Conservation (phyloP, 2,113 vertebrate genomes). For the Marmota monax region DNA sequence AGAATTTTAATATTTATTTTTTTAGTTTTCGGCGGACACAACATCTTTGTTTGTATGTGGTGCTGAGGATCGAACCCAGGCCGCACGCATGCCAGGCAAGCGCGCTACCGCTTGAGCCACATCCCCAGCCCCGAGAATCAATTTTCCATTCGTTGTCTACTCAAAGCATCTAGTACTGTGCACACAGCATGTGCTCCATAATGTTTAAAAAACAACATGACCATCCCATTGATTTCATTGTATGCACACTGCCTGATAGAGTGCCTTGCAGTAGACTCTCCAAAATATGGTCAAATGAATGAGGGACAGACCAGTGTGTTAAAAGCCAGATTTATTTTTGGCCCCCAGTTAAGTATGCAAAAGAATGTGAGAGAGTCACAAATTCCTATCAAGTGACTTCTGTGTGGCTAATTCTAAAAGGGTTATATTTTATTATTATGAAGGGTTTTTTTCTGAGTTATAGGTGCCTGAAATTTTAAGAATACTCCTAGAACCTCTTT, state of each 20-base stretch:
- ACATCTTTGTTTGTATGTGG: too few species aligned
- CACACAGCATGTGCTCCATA: background rate
- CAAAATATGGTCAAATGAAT: background rate
- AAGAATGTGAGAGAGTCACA: constrained; percentile 11
- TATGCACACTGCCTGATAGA: background rate
- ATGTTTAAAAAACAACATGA: background rate
- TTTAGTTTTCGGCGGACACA: too few species aligned
- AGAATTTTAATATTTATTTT: too few species aligned
- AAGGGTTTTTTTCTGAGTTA: background rate
- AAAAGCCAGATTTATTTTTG: background rate
- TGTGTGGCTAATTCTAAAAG: background rate
- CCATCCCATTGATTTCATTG: background rate
- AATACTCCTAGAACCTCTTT: background rate
- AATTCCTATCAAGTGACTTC: constrained; percentile 9
- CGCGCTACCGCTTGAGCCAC: too few species aligned
- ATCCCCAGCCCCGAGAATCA: background rate
- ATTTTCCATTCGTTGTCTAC: background rate
- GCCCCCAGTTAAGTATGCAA: background rate
- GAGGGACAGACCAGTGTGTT: background rate
- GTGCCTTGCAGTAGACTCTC: background rate
- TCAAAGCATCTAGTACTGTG: background rate
- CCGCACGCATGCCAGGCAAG: too few species aligned
- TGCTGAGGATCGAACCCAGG: too few species aligned
- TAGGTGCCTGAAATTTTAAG: constrained; percentile 1
- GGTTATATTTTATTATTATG: background rate